Conservation (phyloP, 2,797 vertebrate species). For the Dipus sagitta region DNA sequence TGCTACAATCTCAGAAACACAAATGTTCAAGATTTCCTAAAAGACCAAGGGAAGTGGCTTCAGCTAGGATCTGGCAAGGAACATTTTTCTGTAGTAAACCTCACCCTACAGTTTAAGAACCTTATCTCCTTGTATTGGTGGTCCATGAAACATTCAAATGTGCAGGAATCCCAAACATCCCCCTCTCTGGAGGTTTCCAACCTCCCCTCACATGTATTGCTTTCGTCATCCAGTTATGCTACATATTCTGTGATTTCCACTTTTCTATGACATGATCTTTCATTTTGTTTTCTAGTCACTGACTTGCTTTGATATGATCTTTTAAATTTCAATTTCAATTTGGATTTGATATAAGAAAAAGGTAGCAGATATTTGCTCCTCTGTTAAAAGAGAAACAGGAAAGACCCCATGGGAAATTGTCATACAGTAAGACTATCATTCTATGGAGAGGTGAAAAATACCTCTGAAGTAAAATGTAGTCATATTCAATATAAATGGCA, state of each 20-base stretch:
- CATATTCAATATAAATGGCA: not conserved
- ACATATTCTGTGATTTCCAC: not conserved
- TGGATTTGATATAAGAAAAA: slow-evolving; percentile 5
- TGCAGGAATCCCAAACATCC: not conserved
- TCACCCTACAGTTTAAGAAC: not conserved
- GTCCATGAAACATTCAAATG: not conserved
- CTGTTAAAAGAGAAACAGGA: not conserved
- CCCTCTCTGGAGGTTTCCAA: not conserved
- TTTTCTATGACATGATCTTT: not conserved
- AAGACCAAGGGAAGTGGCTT: not conserved
- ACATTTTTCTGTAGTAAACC: not conserved
- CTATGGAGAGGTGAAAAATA: not conserved
- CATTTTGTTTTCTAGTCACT: not conserved
- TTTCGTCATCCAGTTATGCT: slow-evolving; percentile 14
- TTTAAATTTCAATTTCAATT: slow-evolving; percentile 33
- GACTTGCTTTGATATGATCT: not conserved
- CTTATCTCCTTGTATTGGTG: not conserved
- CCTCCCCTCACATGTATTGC: not conserved
- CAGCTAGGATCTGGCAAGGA: not conserved
- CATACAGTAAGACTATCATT: not conserved
- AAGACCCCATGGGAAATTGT: not conserved
- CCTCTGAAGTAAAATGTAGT: not conserved
- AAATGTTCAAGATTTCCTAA: not conserved
- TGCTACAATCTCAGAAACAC: not conserved
- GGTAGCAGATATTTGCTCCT: not conserved